Conservation (phyloP, 2,888 invertebrate species). For the Cephus pulcher region DNA sequence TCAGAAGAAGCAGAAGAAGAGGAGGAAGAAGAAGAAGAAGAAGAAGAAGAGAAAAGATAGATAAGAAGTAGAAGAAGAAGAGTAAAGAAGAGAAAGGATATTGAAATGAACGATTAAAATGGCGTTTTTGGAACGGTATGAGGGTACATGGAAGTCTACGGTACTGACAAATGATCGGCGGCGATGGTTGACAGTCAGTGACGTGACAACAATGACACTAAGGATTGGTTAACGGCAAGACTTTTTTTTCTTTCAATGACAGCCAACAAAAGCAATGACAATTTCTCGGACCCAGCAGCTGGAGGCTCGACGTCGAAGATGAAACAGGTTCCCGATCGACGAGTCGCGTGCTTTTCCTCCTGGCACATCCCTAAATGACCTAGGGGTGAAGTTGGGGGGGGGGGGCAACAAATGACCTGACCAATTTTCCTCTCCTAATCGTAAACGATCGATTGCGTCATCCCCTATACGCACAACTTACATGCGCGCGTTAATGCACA, state of each 20-base stretch:
- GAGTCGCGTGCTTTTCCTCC: constrained; percentile 36
- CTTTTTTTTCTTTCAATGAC: neutral
- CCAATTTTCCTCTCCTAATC: neutral
- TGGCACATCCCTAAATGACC: constrained; percentile 39
- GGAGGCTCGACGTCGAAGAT: constrained; percentile 49
- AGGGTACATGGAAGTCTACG: neutral
- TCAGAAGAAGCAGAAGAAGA: constrained; percentile 16
- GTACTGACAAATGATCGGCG: neutral
- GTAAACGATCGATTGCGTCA: neutral
- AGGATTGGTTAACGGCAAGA: neutral
- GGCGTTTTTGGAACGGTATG: neutral
- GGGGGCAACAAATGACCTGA: constrained; percentile 21
- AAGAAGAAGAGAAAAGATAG: constrained; percentile 31
- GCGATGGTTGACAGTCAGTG: neutral
- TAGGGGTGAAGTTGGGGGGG: constrained; percentile 34
- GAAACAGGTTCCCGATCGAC: constrained; percentile 42
- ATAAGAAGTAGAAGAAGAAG: constrained; percentile 41
- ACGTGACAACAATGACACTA: neutral
- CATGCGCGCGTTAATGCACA: neutral
- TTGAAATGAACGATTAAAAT: neutral
- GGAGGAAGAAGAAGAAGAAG: constrained; percentile 50
- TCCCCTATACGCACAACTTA: neutral
- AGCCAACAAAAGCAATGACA: neutral
- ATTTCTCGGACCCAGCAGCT: constrained; percentile 25
- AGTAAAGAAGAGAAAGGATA: constrained; percentile 23